Conservation (phyloP, 1,140 invertebrate genomes). For the Drosophila pachea region DNA sequence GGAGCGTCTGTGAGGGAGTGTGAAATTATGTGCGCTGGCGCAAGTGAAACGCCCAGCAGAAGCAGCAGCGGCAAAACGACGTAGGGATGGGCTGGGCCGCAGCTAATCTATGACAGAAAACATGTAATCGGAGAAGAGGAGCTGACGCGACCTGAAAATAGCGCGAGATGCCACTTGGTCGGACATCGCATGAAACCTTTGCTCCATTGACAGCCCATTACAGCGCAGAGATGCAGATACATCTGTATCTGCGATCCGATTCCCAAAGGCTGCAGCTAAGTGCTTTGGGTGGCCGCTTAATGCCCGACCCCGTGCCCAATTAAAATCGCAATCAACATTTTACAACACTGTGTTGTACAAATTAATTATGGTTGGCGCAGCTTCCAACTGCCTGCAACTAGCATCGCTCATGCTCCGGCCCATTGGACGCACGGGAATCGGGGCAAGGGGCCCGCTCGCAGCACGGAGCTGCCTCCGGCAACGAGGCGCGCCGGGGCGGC, state of each 20-base stretch:
- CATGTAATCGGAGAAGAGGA: slow-evolving; percentile 62
- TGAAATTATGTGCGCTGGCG: slow-evolving; percentile 65
- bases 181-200: slow-evolving; percentile 45
- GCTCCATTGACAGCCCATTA: slow-evolving; percentile 55
- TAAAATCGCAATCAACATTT: slow-evolving; percentile 58
- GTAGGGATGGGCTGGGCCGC: slow-evolving; percentile 45
- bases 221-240: slow-evolving; percentile 24
- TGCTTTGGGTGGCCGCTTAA: slow-evolving; percentile 56
- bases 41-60: slow-evolving; percentile 37
- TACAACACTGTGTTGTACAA: slow-evolving; percentile 56
- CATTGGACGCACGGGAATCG: slow-evolving; percentile 35
- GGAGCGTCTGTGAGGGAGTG: slow-evolving; percentile 42
- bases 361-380: slow-evolving; percentile 60
- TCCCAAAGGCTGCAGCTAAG: slow-evolving; percentile 54
- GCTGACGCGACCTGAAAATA: slow-evolving; percentile 47
- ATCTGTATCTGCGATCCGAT: slow-evolving; percentile 24
- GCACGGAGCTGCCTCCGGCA: slow-evolving; percentile 15
- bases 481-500: slow-evolving; percentile 40
- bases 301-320: slow-evolving; percentile 57
- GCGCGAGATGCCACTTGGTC: slow-evolving; percentile 32
- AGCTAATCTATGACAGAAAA: slow-evolving; percentile 76
- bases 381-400: slow-evolving; percentile 29
- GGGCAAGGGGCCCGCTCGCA: neutral
- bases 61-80: neutral
- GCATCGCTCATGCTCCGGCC: slow-evolving; percentile 43